phyloP scores from a whole-genome alignment of 2,888 invertebrate species.

The Cremastobaeus sp. region DNA sequence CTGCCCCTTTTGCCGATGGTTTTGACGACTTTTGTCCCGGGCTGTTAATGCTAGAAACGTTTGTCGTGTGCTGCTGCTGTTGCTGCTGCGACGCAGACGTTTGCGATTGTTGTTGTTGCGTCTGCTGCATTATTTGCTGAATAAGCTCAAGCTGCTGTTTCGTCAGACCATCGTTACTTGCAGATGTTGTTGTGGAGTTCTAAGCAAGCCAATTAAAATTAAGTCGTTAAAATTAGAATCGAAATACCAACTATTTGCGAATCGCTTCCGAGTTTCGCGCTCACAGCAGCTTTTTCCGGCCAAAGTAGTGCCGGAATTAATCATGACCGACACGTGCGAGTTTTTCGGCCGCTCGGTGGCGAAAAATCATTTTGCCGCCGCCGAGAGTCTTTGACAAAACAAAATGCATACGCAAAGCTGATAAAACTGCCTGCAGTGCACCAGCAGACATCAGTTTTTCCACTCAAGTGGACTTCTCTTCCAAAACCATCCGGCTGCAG shows the following conservation, averaged over 20 bases:
- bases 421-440: conserved; percentile 20
- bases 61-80: conserved; percentile 64
- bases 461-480: conserved; percentile 40
- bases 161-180: conserved; percentile 84
- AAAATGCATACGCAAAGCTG: conserved; percentile 14
- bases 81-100: conserved; percentile 62
- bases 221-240: too few species aligned
- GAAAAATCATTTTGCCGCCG: background rate
- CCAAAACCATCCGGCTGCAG: conserved; percentile 38
- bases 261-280: too few species aligned
- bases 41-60: conserved; percentile 71
- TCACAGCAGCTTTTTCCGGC: too few species aligned
- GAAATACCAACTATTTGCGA: too few species aligned
- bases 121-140: conserved; percentile 88
- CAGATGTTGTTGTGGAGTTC: conserved; percentile 78
- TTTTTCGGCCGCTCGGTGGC: conserved; percentile 28
- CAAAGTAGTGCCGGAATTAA: too few species aligned
- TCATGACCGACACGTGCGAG: conserved; percentile 32
- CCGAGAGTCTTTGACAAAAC: too few species aligned
- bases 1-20: conserved; percentile 74
- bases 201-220: conserved; percentile 60
- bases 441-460: conserved; percentile 58
- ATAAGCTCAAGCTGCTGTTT: conserved; percentile 87
- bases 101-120: conserved; percentile 81
- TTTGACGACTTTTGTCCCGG: conserved; percentile 74